Percentiles rank a stretch among this genome's conserved stretches.
Evolutionary conservation across 2,113 vertebrate species (phyloP).

Genomic region (Cinclus cinclus): DNA sequence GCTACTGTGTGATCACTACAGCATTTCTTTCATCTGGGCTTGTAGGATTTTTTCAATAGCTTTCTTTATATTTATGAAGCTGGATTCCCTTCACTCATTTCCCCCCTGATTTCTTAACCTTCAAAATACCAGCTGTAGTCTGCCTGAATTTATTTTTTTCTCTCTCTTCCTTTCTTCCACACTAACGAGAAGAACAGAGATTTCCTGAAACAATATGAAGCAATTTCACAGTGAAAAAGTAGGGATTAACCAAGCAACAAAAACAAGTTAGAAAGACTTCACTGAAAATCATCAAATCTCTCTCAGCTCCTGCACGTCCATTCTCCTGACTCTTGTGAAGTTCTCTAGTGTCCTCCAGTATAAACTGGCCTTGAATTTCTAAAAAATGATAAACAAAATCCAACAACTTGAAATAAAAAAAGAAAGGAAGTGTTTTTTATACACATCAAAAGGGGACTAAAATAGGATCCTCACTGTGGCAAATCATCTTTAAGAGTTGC

Average conservation of each 20-base stretch:
- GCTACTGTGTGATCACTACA: background rate
- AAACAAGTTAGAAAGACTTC: background rate
- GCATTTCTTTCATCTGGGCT: background rate
- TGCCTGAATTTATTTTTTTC: background rate
- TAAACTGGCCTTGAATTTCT: background rate
- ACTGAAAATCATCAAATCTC: background rate
- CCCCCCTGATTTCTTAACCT: constrained; percentile 5
- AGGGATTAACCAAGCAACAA: background rate
- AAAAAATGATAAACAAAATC: background rate
- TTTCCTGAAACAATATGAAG: background rate
- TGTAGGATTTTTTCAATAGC: background rate
- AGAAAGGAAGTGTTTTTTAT: background rate
- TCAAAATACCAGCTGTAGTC: background rate
- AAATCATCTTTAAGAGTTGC: background rate
- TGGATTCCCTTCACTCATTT: constrained; percentile 3
- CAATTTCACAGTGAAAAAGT: background rate
- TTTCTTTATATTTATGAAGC: constrained; percentile 1
- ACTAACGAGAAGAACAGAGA: background rate
- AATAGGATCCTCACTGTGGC: background rate
- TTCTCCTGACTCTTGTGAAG: background rate
- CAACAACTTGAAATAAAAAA: background rate
- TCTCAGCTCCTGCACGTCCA: background rate
- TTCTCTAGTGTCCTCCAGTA: background rate
- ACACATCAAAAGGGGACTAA: background rate
- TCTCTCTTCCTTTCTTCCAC: background rate